Conservation (phyloP, 2,113 vertebrate genomes). For the Hippocampus comes region DNA sequence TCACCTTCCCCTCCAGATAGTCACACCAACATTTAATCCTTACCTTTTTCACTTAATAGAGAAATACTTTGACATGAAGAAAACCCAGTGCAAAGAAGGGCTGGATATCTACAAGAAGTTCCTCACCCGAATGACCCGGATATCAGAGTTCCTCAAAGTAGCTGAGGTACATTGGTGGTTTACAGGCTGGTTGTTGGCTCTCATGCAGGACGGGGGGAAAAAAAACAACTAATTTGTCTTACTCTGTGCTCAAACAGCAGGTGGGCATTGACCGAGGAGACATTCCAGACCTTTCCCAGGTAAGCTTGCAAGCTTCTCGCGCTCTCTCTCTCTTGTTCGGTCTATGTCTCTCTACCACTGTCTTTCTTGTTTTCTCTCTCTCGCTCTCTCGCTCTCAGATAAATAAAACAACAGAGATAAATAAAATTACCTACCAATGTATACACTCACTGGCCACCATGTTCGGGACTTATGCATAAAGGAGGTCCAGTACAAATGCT, state of each 20-base stretch:
- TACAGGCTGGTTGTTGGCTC: not conserved
- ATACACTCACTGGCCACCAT: not conserved
- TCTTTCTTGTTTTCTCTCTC: not conserved
- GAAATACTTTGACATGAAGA: conserved; percentile 99
- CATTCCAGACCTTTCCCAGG: conserved; percentile 98
- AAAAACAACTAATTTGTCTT: conserved; percentile 21
- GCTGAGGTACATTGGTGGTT: conserved; percentile 79
- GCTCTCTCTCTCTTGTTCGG: conserved; percentile 8
- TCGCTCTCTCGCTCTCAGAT: no score
- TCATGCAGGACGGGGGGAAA: no score
- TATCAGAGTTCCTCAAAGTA: conserved; percentile 98
- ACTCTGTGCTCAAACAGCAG: conserved; percentile 75
- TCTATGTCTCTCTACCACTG: not conserved
- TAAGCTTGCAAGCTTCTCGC: conserved; percentile 54
- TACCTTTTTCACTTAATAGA: conserved; percentile 70
- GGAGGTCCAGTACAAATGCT: not conserved
- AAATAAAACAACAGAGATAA: not conserved
- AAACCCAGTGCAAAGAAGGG: conserved; percentile 97
- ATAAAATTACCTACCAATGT: not conserved
- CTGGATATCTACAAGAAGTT: conserved; percentile 99
- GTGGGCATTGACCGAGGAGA: conserved; percentile 98
- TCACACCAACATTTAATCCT: not conserved
- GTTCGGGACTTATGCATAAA: not conserved
- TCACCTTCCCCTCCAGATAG: not conserved
- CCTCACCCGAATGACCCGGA: conserved; percentile 95